These are phyloP conservation scores for Campodea augens DNA, from an alignment of 1,140 invertebrate species.

Conservation along the genomic window DNA sequence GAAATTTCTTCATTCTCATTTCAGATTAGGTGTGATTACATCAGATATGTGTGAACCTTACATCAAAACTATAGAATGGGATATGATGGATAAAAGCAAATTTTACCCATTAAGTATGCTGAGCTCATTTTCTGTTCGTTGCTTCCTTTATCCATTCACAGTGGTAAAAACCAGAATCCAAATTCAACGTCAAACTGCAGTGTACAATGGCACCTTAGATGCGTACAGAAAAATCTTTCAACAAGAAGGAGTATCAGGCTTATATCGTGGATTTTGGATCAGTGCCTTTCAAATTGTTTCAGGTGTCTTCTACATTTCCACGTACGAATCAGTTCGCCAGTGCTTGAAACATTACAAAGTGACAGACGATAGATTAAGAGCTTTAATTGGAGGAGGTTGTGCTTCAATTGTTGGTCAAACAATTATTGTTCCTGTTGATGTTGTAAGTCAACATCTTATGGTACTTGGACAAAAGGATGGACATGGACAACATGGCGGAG, in stretches of 20 bases:
- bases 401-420: conserved; percentile 88
- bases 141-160: conserved; percentile 82
- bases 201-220: conserved; percentile 73
- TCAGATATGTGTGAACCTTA: too few species aligned
- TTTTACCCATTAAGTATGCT: conserved; percentile 84
- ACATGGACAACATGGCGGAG: conserved; percentile 3
- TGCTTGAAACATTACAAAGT: conserved; percentile 41
- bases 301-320: conserved; percentile 82
- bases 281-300: conserved; percentile 70
- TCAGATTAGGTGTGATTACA: too few species aligned
- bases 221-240: conserved; percentile 74
- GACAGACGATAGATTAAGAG: conserved; percentile 39
- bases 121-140: conserved; percentile 65
- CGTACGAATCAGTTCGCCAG: conserved; percentile 82
- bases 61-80: conserved; percentile 98
- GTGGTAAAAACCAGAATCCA: conserved; percentile 94
- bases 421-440: conserved; percentile 88
- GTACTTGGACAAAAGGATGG: conserved; percentile 50
- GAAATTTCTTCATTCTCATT: too few species aligned
- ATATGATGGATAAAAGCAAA: conserved; percentile 93
- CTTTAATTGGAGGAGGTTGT: conserved; percentile 59
- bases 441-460: conserved; percentile 93
- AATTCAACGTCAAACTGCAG: conserved; percentile 59
- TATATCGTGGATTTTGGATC: conserved; percentile 92
- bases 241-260: conserved; percentile 64